Base-by-base conservation (phyloP, 2,113 vertebrate species). In the Chascanopsetta lugubris region DNA sequence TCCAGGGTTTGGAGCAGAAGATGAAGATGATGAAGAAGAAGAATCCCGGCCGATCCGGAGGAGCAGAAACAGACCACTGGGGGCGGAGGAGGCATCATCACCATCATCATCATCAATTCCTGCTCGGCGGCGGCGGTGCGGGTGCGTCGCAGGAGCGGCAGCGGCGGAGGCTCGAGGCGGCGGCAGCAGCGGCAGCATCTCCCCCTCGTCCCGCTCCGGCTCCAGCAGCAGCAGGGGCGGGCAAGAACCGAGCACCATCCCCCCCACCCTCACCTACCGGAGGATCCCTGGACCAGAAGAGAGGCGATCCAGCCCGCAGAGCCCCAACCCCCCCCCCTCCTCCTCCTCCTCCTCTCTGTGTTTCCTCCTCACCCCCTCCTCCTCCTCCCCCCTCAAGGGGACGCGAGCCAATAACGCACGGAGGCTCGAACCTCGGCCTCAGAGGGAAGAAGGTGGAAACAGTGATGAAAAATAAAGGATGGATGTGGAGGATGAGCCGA, bases 51-150 rank as follows among this genome's bases (percentile, higher is more conserved):
- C 48, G 75, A 87, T 87, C 85, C 88, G 82, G 84, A 84, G 77
- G 61, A 82, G 88, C 72, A 85, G 70, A 72, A 54, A 29, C 61
- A 63, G 71, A 82, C 38, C 75, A 74, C 67, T 74, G 86, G 69
- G 55, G 69, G 74, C 80, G 79, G 81, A 71, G 78, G 79, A 85
- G 84, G 74, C 87, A 88, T 86, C 85, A 80, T 78, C 84, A 88
- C 86, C 79, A 88, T 86, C 85, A 80, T 78, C 84, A 88, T 87
- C 79, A 78, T 89, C 85, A 88, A 74, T 81, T 75, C 80, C 80
- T 63, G 68, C 18, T 77, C 74, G 60, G 59, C 69, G 75, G 74
- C 65, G 65, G 80, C 70, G 65, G 56, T 63, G 72, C 80, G 69
- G 71, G 61, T 79, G 77, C 50, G 77, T 66, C 79, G 69, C 43